Conservation (phyloP, 1,140 invertebrate species). For the Cardiocondyla obscurior region DNA sequence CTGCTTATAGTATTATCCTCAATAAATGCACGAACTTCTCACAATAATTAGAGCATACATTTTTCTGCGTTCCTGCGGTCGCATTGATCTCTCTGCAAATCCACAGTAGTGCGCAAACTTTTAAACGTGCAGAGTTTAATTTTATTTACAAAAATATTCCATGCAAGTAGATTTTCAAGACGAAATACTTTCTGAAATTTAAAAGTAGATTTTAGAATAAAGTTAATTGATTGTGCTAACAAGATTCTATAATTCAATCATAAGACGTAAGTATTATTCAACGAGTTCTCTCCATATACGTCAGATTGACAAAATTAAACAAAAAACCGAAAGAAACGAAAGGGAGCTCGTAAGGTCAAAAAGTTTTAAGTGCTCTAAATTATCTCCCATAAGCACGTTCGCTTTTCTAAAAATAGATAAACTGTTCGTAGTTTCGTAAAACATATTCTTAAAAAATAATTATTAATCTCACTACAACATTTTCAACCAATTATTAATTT, state of each 20-base stretch:
- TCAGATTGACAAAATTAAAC: slow-evolving; percentile 13
- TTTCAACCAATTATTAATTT: no score
- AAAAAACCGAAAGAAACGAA: slow-evolving; percentile 19
- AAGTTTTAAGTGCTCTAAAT: slow-evolving; percentile 38
- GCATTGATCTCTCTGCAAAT: slow-evolving; percentile 28
- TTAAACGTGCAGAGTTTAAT: not conserved
- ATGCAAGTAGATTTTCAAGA: not conserved
- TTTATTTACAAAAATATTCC: not conserved
- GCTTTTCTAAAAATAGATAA: slow-evolving; percentile 35
- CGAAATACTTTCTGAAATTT: not conserved
- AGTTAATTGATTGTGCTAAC: not conserved
- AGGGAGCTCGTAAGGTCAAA: slow-evolving; percentile 22
- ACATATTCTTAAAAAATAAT: not conserved
- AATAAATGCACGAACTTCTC: slow-evolving; percentile 41
- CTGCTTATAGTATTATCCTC: slow-evolving; percentile 28
- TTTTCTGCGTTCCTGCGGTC: slow-evolving; percentile 53
- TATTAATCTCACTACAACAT: no score
- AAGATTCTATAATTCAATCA: not conserved
- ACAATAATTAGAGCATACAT: slow-evolving; percentile 74
- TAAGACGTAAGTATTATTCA: not conserved
- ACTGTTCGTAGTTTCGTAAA: not conserved
- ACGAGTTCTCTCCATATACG: not conserved
- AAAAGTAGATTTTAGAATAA: not conserved
- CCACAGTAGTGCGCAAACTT: not conserved
- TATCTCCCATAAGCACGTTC: slow-evolving; percentile 26